Conservation (phyloP, 1,140 invertebrate genomes). For the Dreissena rostriformis region DNA sequence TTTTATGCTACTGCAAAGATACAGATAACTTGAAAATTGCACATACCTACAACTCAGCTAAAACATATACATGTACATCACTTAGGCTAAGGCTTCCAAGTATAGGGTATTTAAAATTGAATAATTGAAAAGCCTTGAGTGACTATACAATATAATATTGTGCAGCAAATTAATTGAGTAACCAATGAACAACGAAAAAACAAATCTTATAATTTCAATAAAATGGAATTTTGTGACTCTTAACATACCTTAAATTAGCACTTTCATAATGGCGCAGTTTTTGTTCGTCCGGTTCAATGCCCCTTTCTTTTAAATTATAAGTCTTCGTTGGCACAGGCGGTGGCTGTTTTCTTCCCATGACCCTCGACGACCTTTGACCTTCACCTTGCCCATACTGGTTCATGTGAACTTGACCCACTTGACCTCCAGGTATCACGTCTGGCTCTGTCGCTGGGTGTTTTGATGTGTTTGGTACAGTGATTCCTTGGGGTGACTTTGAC, state of each 20-base stretch:
- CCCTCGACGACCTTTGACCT: not conserved
- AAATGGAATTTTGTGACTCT: too few species aligned
- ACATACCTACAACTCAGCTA: too few species aligned
- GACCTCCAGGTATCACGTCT: not conserved
- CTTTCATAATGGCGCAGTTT: slow-evolving; percentile 77
- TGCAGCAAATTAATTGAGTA: too few species aligned
- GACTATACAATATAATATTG: too few species aligned
- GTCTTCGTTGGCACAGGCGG: slow-evolving; percentile 76
- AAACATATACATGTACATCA: too few species aligned
- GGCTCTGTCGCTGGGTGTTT: not conserved
- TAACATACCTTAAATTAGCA: not conserved
- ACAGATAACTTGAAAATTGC: too few species aligned
- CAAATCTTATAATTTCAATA: too few species aligned
- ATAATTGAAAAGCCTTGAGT: too few species aligned
- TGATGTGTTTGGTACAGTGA: not conserved
- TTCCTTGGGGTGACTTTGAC: not conserved
- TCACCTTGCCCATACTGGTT: not conserved
- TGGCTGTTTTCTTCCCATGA: slow-evolving; percentile 66
- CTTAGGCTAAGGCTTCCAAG: too few species aligned
- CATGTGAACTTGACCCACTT: not conserved
- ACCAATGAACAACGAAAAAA: too few species aligned
- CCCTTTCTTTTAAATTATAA: slow-evolving; percentile 72
- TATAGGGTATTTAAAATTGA: too few species aligned
- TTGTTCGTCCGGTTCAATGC: slow-evolving; percentile 71
- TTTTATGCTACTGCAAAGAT: too few species aligned